phyloP scores from a whole-genome alignment of 2,113 vertebrate genomes.

The Heteronetta atricapilla region DNA sequence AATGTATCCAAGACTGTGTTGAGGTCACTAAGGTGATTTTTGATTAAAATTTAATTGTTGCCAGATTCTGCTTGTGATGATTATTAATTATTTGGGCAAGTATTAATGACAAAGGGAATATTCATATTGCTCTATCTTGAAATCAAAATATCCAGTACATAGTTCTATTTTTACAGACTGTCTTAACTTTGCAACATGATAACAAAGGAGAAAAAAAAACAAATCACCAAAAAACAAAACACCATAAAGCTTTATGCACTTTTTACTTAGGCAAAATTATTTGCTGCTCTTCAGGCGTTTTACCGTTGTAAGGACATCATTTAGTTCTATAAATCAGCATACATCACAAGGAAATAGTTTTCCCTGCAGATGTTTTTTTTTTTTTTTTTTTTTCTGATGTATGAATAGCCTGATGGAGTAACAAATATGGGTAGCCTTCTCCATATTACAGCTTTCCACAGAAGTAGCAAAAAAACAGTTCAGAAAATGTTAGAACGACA shows the following conservation, averaged over 20 bases:
- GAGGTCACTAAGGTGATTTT: slow-evolving; percentile 86
- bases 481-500: background rate
- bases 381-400: background rate
- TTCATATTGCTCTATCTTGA: background rate
- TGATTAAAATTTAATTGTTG: background rate
- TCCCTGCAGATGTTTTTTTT: background rate
- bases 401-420: background rate
- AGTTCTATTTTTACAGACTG: background rate
- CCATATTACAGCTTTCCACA: background rate
- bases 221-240: background rate
- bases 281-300: background rate
- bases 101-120: background rate
- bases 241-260: background rate
- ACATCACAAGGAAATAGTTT: background rate
- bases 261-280: background rate
- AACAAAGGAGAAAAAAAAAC: background rate
- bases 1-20: slow-evolving; percentile 84
- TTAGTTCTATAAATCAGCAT: background rate
- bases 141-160: background rate
- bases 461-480: background rate
- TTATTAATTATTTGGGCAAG: background rate
- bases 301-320: background rate
- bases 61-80: background rate
- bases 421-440: background rate
- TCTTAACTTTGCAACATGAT: slow-evolving; percentile 5